Conservation (phyloP, 2,797 vertebrate species). For the Epinephelus coioides region DNA sequence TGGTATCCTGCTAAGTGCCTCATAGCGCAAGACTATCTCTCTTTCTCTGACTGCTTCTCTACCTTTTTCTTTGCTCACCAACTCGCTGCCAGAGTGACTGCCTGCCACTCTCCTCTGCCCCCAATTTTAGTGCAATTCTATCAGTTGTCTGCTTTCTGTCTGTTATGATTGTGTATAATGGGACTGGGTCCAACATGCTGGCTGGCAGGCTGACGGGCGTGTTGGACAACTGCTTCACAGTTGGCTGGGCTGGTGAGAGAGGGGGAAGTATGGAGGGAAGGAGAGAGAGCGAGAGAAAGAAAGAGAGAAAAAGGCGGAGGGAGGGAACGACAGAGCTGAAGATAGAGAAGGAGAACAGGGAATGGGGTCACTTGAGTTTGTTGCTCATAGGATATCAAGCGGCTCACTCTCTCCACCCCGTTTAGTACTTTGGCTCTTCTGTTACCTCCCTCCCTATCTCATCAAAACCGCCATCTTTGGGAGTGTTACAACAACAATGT, state of each 20-base stretch:
- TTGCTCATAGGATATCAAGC: slow-evolving; percentile 85
- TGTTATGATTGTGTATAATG: slow-evolving; percentile 81
- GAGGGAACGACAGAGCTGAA: slow-evolving; percentile 67
- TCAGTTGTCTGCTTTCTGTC: slow-evolving; percentile 78
- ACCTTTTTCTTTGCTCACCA: slow-evolving; percentile 35
- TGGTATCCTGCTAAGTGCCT: slow-evolving; percentile 67
- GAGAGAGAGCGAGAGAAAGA: slow-evolving; percentile 44
- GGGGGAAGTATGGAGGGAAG: slow-evolving; percentile 41
- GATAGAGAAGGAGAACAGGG: slow-evolving; percentile 72
- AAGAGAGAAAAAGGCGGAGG: slow-evolving; percentile 47
- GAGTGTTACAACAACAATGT: slow-evolving; percentile 72
- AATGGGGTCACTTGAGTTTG: slow-evolving; percentile 88
- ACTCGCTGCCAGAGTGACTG: slow-evolving; percentile 43
- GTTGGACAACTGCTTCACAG: slow-evolving; percentile 85
- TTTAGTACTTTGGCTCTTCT: slow-evolving; percentile 70
- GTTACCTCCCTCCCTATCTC: slow-evolving; percentile 73
- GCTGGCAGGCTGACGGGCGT: slow-evolving; percentile 79
- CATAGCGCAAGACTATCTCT: slow-evolving; percentile 39
- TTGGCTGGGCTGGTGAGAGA: slow-evolving; percentile 73
- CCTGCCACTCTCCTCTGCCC: slow-evolving; percentile 56
- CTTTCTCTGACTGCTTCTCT: slow-evolving; percentile 26
- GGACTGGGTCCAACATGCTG: slow-evolving; percentile 76
- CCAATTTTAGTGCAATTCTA: slow-evolving; percentile 62
- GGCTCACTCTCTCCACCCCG: slow-evolving; percentile 76
- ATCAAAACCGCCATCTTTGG: slow-evolving; percentile 80